Evolutionary conservation across 2,888 invertebrate species (phyloP).

Genomic region (Caenorhabditis imperialis): DNA sequence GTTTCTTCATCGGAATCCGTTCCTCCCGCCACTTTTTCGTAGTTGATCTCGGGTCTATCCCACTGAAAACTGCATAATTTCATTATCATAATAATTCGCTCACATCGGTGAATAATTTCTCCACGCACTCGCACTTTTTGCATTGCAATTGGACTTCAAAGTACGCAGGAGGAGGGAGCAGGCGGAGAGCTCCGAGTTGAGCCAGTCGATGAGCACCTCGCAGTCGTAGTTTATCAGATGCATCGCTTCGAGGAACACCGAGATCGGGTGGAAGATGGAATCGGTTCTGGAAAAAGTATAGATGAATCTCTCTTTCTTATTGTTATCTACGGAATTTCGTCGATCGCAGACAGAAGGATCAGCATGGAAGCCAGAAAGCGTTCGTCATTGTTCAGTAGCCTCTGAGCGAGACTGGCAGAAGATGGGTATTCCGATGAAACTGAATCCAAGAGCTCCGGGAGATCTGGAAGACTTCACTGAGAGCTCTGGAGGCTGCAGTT

Average conservation of each 20-base stretch:
- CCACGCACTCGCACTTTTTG: conserved; percentile 17
- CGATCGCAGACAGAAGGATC: conserved; percentile 9
- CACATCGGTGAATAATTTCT: conserved; percentile 11
- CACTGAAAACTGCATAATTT: too few species aligned
- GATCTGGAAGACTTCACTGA: conserved; percentile 12
- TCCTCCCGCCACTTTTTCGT: not conserved
- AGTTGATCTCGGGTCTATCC: not conserved
- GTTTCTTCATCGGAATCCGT: not conserved
- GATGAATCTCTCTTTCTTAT: not conserved
- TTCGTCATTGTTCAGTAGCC: conserved; percentile 46
- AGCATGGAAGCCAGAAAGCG: conserved; percentile 34
- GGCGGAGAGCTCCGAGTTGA: conserved; percentile 44
- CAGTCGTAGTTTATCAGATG: conserved; percentile 31
- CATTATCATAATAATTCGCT: too few species aligned
- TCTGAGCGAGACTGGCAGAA: conserved; percentile 18
- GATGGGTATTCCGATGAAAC: conserved; percentile 7
- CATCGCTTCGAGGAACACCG: conserved; percentile 34
- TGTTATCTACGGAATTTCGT: conserved; percentile 12
- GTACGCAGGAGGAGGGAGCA: conserved; percentile 41
- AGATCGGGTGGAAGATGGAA: conserved; percentile 26
- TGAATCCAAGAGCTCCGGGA: not conserved
- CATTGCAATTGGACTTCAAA: conserved; percentile 36
- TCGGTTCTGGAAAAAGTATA: conserved; percentile 11
- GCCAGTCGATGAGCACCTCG: conserved; percentile 46
- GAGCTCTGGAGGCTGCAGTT: not conserved